phyloP scores from a whole-genome alignment of 1,140 invertebrate species.

The Bombus waltoni region DNA sequence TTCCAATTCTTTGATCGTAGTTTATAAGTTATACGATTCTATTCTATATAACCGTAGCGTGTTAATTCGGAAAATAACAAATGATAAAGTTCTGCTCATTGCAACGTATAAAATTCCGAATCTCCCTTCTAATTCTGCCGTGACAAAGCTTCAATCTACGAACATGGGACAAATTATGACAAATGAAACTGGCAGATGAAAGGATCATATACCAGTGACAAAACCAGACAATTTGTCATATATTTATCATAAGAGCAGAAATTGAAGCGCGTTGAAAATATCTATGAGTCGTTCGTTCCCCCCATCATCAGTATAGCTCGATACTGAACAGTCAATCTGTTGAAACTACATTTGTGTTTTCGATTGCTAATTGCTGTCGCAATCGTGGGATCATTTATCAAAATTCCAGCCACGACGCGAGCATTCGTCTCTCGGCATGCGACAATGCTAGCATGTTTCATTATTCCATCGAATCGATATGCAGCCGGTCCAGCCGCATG shows the following conservation, averaged over 20 bases:
- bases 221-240: background rate
- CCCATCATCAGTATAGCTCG: background rate
- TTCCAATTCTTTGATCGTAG: no score
- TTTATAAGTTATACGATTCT: no score
- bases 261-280: background rate
- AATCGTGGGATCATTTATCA: slow-evolving; percentile 18
- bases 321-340: background rate
- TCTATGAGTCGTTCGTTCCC: background rate
- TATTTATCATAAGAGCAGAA: background rate
- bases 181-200: background rate
- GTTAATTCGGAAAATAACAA: no score
- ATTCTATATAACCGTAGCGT: no score
- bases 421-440: background rate
- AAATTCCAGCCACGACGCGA: background rate
- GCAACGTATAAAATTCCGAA: no score
- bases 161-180: background rate
- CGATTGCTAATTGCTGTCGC: slow-evolving; percentile 31
- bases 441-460: slow-evolving; percentile 3
- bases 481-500: background rate
- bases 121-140: background rate
- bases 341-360: slow-evolving; percentile 13
- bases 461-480: slow-evolving; percentile 9
- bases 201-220: background rate
- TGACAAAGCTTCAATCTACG: background rate
- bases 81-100: no score